Percentiles rank a stretch among this genome's conserved stretches.
These are phyloP conservation scores for Archivesica marissinica DNA, from an alignment of 1,140 invertebrate genomes.

Conservation along the genomic window DNA sequence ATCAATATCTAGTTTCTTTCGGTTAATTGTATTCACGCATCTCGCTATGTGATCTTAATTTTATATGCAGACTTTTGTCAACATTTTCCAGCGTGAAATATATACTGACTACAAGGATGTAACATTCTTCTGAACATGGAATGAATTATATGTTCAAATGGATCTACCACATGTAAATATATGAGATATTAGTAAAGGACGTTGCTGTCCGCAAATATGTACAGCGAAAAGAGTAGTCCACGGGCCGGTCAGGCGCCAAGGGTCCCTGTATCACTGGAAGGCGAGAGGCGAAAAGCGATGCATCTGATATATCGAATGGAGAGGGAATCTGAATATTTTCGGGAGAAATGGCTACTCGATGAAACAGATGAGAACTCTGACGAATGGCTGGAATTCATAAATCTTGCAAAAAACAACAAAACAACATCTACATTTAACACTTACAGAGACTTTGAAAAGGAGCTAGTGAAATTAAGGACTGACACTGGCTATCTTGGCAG, in stretches of 20 bases:
- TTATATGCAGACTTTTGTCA: too few relatives aligned
- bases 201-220: slow-evolving; percentile 10
- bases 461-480: slow-evolving; percentile 17
- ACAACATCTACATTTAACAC: background rate
- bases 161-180: too few relatives aligned
- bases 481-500: slow-evolving; percentile 43
- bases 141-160: too few relatives aligned
- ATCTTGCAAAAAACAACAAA: slow-evolving; percentile 36
- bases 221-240: slow-evolving; percentile 48
- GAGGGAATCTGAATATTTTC: slow-evolving; percentile 26
- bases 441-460: slow-evolving; percentile 31
- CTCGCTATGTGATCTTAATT: too few relatives aligned
- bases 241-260: slow-evolving; percentile 46
- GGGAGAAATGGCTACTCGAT: slow-evolving; percentile 48
- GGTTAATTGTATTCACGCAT: too few relatives aligned
- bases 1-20: too few relatives aligned
- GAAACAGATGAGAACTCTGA: slow-evolving; percentile 52
- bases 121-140: too few relatives aligned
- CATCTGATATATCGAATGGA: slow-evolving; percentile 51
- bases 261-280: slow-evolving; percentile 53
- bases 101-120: too few relatives aligned
- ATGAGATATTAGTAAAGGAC: too few relatives aligned
- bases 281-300: slow-evolving; percentile 55
- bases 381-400: slow-evolving; percentile 53
- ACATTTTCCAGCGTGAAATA: too few relatives aligned